phyloP scores from a whole-genome alignment of 2,888 invertebrate species.

The Dasypogon diadema region DNA sequence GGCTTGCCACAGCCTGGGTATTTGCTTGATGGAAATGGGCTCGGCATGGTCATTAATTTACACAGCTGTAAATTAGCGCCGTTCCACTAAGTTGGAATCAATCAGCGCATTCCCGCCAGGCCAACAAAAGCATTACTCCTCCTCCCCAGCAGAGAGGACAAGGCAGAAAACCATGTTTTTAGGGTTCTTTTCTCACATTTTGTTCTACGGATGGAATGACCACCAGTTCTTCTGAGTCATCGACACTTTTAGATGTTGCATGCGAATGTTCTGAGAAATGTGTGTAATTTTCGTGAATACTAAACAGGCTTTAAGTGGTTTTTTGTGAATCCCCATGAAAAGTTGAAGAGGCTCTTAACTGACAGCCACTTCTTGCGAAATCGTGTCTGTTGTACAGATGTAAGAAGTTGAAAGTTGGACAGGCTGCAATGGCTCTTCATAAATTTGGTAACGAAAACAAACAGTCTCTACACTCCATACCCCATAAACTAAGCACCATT shows the following conservation, averaged over 20 bases:
- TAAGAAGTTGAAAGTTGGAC: too few relatives aligned
- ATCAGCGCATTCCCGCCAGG: not conserved
- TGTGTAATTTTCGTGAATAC: constrained; percentile 18
- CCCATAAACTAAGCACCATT: too few relatives aligned
- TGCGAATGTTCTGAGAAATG: constrained; percentile 21
- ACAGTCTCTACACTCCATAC: too few relatives aligned
- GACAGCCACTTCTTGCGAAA: not conserved
- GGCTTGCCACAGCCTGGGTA: not conserved
- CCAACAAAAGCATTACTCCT: too few relatives aligned
- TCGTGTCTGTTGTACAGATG: too few relatives aligned
- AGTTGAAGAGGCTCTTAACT: not conserved
- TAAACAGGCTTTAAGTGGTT: constrained; percentile 12
- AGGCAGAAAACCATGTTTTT: not conserved
- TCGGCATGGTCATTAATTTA: constrained; percentile 27
- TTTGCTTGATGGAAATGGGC: constrained; percentile 10
- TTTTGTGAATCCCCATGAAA: not conserved
- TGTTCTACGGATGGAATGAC: not conserved
- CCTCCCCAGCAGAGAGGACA: too few relatives aligned
- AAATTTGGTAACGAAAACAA: too few relatives aligned
- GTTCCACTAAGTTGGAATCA: constrained; percentile 29
- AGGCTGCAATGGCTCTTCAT: too few relatives aligned
- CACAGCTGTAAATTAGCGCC: constrained; percentile 30
- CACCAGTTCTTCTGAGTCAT: constrained; percentile 8
- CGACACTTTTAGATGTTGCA: constrained; percentile 24
- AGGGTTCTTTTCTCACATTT: not conserved